Evolutionary conservation across 2,888 invertebrate genomes (phyloP), one percentile per base, ranked within the genome.

Genomic region (Steinernema scapterisci): DNA sequence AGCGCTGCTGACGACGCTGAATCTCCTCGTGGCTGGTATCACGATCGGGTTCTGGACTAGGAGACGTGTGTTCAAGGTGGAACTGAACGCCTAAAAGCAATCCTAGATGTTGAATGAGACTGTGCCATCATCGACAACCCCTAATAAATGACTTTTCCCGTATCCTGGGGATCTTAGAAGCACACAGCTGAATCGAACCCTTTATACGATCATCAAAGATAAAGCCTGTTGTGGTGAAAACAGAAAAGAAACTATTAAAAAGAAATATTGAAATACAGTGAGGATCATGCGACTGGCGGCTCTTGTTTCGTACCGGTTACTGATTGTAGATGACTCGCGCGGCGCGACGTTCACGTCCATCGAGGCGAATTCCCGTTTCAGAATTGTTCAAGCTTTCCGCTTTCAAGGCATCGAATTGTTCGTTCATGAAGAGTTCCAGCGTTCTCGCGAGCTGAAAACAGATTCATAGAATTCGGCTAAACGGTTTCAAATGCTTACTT

Each of bases 401-500:
- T 23, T 52, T 52, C 23, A 52, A 23, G 21, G 52, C 52, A 52
- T 52, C 52, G 52, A 52, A 52, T 23, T 52, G 52, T 21, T 52
- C 52, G 52, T 52, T 52, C 52, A 52, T 52, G 52, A 21, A 52
- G 21, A 5, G 2, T 52, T 52, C 52, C 21, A 52, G 23, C 52
- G 52, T 52, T 21, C 23, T 52, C 21, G 52, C 52, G 21, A 52
- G 19, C 52, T 52, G 52, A 21, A 52, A 52, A 1, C 19, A 52
- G 11, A 16, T 19, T 16, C 19, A n/a, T 16, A 52, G 11, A 52
- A 21, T 21, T 52, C 16, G 23, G 23, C 48, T n/a, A 3, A 3
- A 21, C 16, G 21, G 23, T 3, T 19, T 19, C 11, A 9, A 38
- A 38, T 9, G 3, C 70, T 23, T 16, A 83, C 84, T 75, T 80